Base-by-base conservation (phyloP, 2,113 vertebrate species). In the Azemiops feae region DNA sequence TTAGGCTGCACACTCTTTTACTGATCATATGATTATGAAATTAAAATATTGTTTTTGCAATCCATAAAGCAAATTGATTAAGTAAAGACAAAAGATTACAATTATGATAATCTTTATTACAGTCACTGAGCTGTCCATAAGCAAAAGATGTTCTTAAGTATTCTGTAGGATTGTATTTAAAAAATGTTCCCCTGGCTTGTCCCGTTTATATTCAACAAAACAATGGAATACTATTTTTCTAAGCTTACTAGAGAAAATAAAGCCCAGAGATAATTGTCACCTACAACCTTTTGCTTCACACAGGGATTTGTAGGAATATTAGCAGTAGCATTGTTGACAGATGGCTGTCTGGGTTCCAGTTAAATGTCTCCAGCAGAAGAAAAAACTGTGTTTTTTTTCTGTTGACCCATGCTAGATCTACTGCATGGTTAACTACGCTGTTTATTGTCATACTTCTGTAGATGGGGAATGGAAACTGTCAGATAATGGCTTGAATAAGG, bases 1-100 rank as follows among this genome's bases (percentile, higher is more conserved):
- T 9, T 23, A 90, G 12, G 27, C 45, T 50, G 25, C 93, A 96
- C 93, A 50, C 87, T 30, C 8, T 30, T 5, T 93, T 93, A 81
- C 57, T 23, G 95, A 94, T 96, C 2, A 43, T 22, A 81, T 43
- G 7, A 43, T 43, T 81, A 81, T 43, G 34, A 43, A 81, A 81
- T 81, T 81, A 81, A 81, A 81, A 43, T 34, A 94, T 92, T 16
- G 43, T 87, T 93, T 39, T 90, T 89, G 94, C 89, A 94, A 96
- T 94, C 93, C 91, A 94, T 95, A 95, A 96, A 94, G 18, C 55
- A 94, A 93, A 81, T 95, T 95, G 91, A 94, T 93, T 92, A 95
- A 96, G 91, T 89, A 95, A 95, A 10, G 7, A 43, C 34, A 81
- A 43, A 81, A 81, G 16, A 81, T 81, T 39, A 22, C 3, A 1